Percentiles rank a stretch among this genome's conserved stretches.
Conservation (phyloP, 2,797 vertebrate species). For the Cyclura pinguis region DNA sequence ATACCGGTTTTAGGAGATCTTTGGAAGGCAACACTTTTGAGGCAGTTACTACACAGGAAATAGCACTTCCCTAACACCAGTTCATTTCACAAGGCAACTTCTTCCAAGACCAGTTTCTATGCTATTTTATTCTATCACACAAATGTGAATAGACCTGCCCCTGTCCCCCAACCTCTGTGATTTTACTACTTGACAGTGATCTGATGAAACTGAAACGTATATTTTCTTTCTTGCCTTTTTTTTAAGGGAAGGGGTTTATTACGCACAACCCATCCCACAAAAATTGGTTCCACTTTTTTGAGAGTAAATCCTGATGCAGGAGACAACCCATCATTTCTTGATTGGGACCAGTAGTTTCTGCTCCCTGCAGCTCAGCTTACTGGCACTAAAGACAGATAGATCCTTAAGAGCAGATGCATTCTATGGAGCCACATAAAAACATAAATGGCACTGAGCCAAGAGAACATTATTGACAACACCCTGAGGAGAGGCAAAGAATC, state of each 20-base stretch:
- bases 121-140: conserved; percentile 80
- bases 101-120: conserved; percentile 82
- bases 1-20: conserved; percentile 77
- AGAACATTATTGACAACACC: conserved; percentile 55
- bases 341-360: conserved; percentile 62
- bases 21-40: conserved; percentile 81
- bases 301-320: conserved; percentile 76
- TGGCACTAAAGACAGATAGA: conserved; percentile 42
- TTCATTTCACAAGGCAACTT: conserved; percentile 86
- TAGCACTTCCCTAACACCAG: conserved; percentile 81
- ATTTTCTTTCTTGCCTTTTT: not conserved
- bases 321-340: conserved; percentile 54
- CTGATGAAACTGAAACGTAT: conserved; percentile 78
- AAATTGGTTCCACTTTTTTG: conserved; percentile 59
- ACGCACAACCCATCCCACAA: conserved; percentile 74
- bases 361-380: conserved; percentile 65
- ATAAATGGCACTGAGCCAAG: conserved; percentile 53
- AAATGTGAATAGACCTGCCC: conserved; percentile 77
- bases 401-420: conserved; percentile 59
- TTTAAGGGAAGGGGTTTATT: conserved; percentile 56
- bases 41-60: conserved; percentile 79
- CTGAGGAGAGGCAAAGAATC: conserved; percentile 55
- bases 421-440: conserved; percentile 54
- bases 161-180: conserved; percentile 74
- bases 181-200: conserved; percentile 78